Conservation (phyloP, 2,888 invertebrate genomes). For the Ophraella communa region DNA sequence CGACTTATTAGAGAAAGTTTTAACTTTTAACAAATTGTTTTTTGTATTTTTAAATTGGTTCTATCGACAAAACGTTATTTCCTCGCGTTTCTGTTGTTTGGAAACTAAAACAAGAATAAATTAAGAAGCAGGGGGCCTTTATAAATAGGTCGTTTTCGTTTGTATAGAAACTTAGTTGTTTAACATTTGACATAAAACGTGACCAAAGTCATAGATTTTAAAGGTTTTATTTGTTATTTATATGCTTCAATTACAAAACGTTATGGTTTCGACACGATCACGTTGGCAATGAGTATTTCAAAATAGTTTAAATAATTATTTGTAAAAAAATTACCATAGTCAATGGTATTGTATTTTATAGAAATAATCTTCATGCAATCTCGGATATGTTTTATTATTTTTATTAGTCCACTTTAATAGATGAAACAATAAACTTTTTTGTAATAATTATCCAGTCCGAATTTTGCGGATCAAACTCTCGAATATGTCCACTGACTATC, state of each 20-base stretch:
- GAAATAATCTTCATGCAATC: too few species aligned
- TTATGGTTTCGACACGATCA: not conserved
- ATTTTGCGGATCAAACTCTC: too few species aligned
- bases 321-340: not conserved
- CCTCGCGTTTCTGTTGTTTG: not conserved
- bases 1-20: not conserved
- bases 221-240: not conserved
- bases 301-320: not conserved
- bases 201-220: not conserved
- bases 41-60: conserved; percentile 4
- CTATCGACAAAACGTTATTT: not conserved
- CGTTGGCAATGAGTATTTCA: not conserved
- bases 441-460: too few species aligned
- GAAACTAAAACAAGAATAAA: not conserved
- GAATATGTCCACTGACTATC: too few species aligned
- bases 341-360: too few species aligned
- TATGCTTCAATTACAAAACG: not conserved
- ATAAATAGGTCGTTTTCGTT: not conserved
- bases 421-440: too few species aligned
- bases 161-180: not conserved
- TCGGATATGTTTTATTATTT: too few species aligned
- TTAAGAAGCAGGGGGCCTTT: not conserved
- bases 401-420: too few species aligned
- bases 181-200: not conserved
- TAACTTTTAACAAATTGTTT: conserved; percentile 1